Evolutionary conservation across 2,888 invertebrate species (phyloP).

Genomic region (Blomia tropicalis): DNA sequence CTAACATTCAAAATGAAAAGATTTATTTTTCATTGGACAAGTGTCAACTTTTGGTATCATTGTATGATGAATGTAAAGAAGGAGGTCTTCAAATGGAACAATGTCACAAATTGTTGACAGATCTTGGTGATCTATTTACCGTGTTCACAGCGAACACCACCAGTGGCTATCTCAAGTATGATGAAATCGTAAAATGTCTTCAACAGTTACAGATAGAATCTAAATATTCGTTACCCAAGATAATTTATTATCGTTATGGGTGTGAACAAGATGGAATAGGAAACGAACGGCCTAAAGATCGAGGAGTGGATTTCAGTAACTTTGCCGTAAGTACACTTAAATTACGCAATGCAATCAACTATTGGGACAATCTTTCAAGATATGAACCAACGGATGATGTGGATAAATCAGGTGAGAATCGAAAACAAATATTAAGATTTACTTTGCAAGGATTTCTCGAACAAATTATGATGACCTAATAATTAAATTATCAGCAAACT

Average conservation of each 20-base stretch:
- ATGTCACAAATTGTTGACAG: not conserved
- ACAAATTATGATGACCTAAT: not conserved
- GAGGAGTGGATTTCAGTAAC: not conserved
- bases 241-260: not conserved
- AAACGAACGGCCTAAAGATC: not conserved
- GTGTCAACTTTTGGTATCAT: not conserved
- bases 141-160: not conserved
- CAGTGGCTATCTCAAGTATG: not conserved
- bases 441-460: not conserved
- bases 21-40: not conserved
- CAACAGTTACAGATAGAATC: not conserved
- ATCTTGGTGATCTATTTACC: not conserved
- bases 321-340: constrained; percentile 1
- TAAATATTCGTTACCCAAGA: not conserved
- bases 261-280: no score
- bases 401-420: not conserved
- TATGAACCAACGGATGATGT: not conserved
- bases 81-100: not conserved
- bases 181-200: not conserved
- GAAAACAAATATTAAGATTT: not conserved
- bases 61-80: not conserved
- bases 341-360: not conserved
- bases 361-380: not conserved
- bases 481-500: no score
- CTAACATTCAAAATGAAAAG: not conserved